Percentiles rank a stretch among this genome's conserved stretches.
phyloP scores from a whole-genome alignment of 2,797 vertebrate species.

The Otolemur crassicaudatus region DNA sequence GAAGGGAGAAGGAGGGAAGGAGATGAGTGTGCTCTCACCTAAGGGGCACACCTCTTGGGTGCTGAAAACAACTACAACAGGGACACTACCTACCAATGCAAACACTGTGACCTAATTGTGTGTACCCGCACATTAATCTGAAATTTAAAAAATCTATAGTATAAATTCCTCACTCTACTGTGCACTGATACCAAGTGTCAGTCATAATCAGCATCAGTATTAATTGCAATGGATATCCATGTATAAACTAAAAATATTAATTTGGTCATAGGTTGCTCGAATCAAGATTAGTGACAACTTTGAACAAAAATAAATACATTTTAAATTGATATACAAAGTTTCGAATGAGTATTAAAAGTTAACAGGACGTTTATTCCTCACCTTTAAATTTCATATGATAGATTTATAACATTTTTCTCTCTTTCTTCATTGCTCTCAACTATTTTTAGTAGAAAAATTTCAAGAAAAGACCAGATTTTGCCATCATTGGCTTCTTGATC shows the following conservation, averaged over 20 bases:
- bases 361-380: slow-evolving; percentile 9
- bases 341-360: slow-evolving; percentile 32
- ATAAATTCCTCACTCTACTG: neutral
- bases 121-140: too few species aligned
- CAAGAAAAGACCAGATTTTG: neutral
- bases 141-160: neutral
- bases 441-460: slow-evolving; percentile 22
- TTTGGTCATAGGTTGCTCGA: neutral
- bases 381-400: slow-evolving; percentile 40
- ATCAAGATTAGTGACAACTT: neutral
- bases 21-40: too few species aligned
- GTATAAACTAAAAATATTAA: slow-evolving; percentile 19
- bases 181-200: neutral
- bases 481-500: slow-evolving; percentile 3
- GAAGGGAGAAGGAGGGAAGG: too few species aligned
- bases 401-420: neutral
- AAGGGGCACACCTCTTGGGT: too few species aligned
- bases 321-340: slow-evolving; percentile 18
- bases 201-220: neutral
- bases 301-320: slow-evolving; percentile 33
- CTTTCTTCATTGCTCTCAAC: neutral
- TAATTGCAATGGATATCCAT: neutral
- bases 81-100: too few species aligned
- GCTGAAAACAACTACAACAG: too few species aligned
- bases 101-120: too few species aligned